Conservation (phyloP, 2,113 vertebrate species). For the Halcyon senegalensis region DNA sequence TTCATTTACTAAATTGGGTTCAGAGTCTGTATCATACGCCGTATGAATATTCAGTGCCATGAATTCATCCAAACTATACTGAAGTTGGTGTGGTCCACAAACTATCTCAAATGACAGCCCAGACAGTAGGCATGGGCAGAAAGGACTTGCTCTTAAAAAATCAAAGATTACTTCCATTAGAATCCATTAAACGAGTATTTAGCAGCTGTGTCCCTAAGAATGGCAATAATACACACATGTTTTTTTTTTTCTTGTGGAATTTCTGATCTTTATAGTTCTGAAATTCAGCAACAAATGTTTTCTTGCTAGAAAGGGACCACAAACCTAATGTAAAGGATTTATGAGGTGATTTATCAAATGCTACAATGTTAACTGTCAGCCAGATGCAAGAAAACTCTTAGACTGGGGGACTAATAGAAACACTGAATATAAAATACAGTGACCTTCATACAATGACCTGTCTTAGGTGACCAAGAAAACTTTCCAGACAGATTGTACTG, state of each 20-base stretch:
- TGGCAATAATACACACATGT: neutral
- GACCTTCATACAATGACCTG: neutral
- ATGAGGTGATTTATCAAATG: slow-evolving; percentile 43
- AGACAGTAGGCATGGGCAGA: slow-evolving; percentile 22
- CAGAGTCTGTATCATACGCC: slow-evolving; percentile 77
- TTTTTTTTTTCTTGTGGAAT: neutral
- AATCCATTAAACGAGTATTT: slow-evolving; percentile 16
- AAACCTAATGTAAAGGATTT: slow-evolving; percentile 46
- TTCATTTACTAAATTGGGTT: slow-evolving; percentile 87
- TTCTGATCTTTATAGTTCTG: slow-evolving; percentile 11
- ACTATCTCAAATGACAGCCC: slow-evolving; percentile 15
- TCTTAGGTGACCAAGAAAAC: neutral
- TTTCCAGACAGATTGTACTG: neutral
- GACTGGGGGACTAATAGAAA: slow-evolving; percentile 45
- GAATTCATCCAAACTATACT: slow-evolving; percentile 69
- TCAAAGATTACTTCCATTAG: neutral
- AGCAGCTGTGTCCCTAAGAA: neutral
- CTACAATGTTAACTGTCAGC: slow-evolving; percentile 30
- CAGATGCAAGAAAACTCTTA: slow-evolving; percentile 55
- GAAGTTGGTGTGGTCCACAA: slow-evolving; percentile 66
- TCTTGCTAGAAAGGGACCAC: slow-evolving; percentile 19
- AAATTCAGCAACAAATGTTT: neutral
- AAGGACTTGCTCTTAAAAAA: neutral
- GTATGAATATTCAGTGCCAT: slow-evolving; percentile 79
- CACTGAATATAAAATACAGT: slow-evolving; percentile 31